Evolutionary conservation across 2,888 invertebrate species (phyloP).

Genomic region (Drosophila neoperkinsi): DNA sequence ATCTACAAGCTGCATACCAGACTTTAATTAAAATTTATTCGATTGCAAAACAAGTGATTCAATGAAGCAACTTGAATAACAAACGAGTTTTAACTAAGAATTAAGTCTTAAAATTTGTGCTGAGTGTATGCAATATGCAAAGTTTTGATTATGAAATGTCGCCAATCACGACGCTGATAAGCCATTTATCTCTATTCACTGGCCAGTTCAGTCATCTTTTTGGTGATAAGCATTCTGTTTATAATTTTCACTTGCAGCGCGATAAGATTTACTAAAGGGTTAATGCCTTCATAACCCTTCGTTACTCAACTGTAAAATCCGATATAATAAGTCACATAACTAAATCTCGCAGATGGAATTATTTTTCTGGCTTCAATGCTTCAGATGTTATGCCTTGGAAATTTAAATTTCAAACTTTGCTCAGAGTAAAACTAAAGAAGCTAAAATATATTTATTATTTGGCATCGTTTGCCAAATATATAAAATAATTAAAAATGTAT

Average conservation of each 20-base stretch:
- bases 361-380: not conserved
- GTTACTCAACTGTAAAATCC: not conserved
- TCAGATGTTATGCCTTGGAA: not conserved
- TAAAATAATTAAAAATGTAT: not conserved
- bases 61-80: not conserved
- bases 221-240: constrained; percentile 10
- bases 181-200: not conserved
- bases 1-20: constrained; percentile 3
- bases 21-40: not conserved
- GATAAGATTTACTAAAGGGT: constrained; percentile 11
- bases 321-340: not conserved
- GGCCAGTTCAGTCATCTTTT: not conserved
- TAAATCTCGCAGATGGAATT: not conserved
- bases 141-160: not conserved
- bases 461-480: not conserved
- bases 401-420: not conserved
- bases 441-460: not conserved
- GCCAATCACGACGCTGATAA: constrained; percentile 2
- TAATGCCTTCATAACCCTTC: not conserved
- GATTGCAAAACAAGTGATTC: constrained; percentile 11
- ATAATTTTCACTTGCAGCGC: not conserved
- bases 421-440: too few species aligned
- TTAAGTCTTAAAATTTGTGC: not conserved
- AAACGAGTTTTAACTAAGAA: not conserved
- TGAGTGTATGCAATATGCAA: constrained; percentile 1